A percentile compares a stretch with the other conserved stretches of the same genome.
These are phyloP conservation scores for Xestia c-nigrum DNA, from an alignment of 2,888 invertebrate species.

Conservation along the genomic window DNA sequence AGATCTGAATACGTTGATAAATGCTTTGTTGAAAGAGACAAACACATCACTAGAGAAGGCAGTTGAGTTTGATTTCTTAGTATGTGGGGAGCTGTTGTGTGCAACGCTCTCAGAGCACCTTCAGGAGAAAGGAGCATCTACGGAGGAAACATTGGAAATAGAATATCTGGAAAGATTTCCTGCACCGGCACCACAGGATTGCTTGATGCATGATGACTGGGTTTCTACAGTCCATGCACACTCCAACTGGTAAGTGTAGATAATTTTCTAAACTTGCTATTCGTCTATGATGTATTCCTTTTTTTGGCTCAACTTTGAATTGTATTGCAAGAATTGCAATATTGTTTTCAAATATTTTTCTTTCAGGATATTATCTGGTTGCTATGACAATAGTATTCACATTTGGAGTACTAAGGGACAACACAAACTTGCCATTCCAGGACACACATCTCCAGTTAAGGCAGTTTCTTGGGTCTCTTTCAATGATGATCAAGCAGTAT, in stretches of 20 bases:
- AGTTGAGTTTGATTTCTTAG: slow-evolving; percentile 96
- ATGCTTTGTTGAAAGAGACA: slow-evolving; percentile 93
- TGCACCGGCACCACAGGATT: slow-evolving; percentile 97
- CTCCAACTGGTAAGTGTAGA: slow-evolving; percentile 91
- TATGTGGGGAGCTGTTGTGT: slow-evolving; percentile 95
- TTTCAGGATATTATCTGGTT: slow-evolving; percentile 96
- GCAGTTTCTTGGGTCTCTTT: slow-evolving; percentile 96
- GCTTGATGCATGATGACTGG: slow-evolving; percentile 99
- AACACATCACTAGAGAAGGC: slow-evolving; percentile 78
- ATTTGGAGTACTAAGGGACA: slow-evolving; percentile 97
- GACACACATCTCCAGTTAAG: slow-evolving; percentile 96
- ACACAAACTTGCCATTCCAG: slow-evolving; percentile 95
- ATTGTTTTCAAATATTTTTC: not conserved
- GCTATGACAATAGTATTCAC: slow-evolving; percentile 98
- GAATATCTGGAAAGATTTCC: slow-evolving; percentile 98
- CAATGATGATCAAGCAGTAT: slow-evolving; percentile 91
- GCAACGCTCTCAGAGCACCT: slow-evolving; percentile 94
- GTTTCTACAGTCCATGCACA: slow-evolving; percentile 95
- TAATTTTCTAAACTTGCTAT: not conserved
- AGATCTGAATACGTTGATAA: slow-evolving; percentile 95
- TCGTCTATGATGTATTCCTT: too few species aligned
- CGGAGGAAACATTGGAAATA: slow-evolving; percentile 96
- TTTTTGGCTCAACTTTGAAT: not conserved
- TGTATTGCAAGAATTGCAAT: not conserved
- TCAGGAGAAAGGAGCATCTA: slow-evolving; percentile 93